Evolutionary conservation across 1,140 invertebrate species (phyloP), one percentile per base, ranked within the genome.

Genomic region (Listronotus bonariensis): DNA sequence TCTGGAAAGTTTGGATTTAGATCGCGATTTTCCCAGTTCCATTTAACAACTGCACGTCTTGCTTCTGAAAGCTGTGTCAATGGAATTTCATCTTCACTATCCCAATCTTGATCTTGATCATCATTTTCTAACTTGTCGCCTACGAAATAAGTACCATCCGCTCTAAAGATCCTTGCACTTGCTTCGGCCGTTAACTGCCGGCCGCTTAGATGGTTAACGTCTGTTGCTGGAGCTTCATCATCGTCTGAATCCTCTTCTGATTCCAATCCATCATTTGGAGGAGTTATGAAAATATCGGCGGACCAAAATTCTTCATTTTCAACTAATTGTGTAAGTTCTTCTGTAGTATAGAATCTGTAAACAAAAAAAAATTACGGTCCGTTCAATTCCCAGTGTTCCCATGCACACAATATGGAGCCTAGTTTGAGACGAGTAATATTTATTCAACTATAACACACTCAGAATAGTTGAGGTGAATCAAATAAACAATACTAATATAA

Each of bases 41-140:
- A n/a, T n/a, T n/a, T n/a, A n/a, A n/a, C n/a, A n/a, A n/a, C n/a
- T n/a, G n/a, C n/a, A n/a, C n/a, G n/a, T n/a, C n/a, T n/a, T n/a
- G n/a, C n/a, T n/a, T n/a, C n/a, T n/a, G n/a, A n/a, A n/a, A n/a
- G n/a, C n/a, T n/a, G n/a, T n/a, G n/a, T n/a, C n/a, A n/a, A n/a
- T n/a, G n/a, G n/a, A n/a, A n/a, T n/a, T n/a, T n/a, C n/a, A n/a
- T n/a, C n/a, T n/a, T n/a, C 34, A 70, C 54, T 34, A 5, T 53
- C 70, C 65, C 68, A 26, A 72, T 68, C 31, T 69, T 72, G 32
- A 48, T 58, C 46, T 11, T 31, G n/a, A 18, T 11, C 53, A 42
- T 52, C n/a, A 18, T 68, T 63, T n/a, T n/a, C n/a, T n/a, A n/a
- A n/a, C 14, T 20, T 11, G 49, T 66, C 67, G 20, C 63, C 55